Base-by-base conservation (phyloP, 2,113 vertebrate species). In the human region DNA sequence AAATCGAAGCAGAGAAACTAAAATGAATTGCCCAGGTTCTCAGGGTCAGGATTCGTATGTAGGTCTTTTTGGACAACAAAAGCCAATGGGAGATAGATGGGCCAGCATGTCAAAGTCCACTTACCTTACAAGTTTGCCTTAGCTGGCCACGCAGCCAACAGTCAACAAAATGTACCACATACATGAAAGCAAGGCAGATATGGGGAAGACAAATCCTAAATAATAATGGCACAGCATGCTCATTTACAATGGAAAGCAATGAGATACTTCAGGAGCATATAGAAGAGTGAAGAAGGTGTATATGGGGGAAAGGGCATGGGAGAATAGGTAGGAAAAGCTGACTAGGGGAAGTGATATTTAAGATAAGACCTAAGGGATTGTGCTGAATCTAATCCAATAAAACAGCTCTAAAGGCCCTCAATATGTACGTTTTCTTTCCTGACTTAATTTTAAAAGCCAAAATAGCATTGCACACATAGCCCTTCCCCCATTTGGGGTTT, bases 401-500 rank as follows among this genome's bases (percentile, higher is more conserved):
- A 61, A 91, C 38, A 0, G 17, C 27, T 61, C 78, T 9, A 9
- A 40, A 57, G 22, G 8, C 9, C 40, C 68, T 75, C 27, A 3
- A 5, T 13, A 17, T 3, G 12, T 32, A 9, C 57, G 30, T 79
- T 89, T 94, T 86, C 48, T 80, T 57, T 80, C 43, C 55, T n/a
- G 35, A 23, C 20, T 79, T 52, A 40, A 35, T 76, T 95, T 95
- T 83, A 57, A 80, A 94, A 78, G 38, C 81, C 68, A 8, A n/a
- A 92, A 72, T 38, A 50, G 76, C 80, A 23, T 25, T 84, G 57
- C 22, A 64, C 6, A 27, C n/a, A 4, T 43, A 61, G 30, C 79
- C 35, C 30, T 73, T 35, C 20, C 55, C 20, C 82, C 27, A 6
- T 68, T 38, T 79, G 48, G 20, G 48, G 61, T 57, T 92, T 80